Percentiles rank a stretch among this genome's conserved stretches.
Conservation (phyloP, 2,113 vertebrate genomes). For the Gobiocypris rarus region DNA sequence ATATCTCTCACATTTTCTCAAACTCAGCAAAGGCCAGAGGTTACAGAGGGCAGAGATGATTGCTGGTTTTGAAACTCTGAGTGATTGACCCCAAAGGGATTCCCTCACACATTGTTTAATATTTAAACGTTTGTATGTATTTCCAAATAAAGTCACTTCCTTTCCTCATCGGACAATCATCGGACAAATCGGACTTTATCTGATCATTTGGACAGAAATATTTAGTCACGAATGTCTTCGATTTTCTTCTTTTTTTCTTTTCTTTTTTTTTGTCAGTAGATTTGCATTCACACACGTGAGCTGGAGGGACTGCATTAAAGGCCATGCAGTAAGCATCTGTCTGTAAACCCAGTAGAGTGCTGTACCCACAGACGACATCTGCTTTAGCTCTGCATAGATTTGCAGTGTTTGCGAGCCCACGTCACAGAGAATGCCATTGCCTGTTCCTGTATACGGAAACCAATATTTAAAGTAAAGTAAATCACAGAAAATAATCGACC, state of each 20-base stretch:
- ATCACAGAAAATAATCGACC: neutral
- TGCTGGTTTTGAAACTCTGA: neutral
- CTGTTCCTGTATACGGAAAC: neutral
- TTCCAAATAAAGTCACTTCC: too few species aligned
- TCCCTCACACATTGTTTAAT: neutral
- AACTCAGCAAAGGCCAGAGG: neutral
- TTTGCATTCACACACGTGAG: neutral
- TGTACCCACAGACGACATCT: conserved; percentile 31
- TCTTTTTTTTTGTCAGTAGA: neutral
- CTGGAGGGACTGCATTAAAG: conserved; percentile 12
- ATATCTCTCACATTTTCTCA: neutral
- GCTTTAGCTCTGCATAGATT: conserved; percentile 22
- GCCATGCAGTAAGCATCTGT: conserved; percentile 28
- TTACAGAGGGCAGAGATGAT: neutral
- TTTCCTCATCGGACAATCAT: neutral
- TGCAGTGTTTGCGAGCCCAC: conserved; percentile 1
- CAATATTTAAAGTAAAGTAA: neutral
- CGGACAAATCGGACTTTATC: too few species aligned
- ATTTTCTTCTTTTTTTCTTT: too few species aligned
- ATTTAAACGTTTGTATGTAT: neutral
- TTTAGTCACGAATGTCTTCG: too few species aligned
- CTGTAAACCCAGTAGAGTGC: conserved; percentile 31
- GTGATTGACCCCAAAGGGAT: neutral
- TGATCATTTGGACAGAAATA: neutral
- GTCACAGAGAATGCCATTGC: neutral